Percentiles rank a stretch among this genome's conserved stretches.
Evolutionary conservation across 2,113 vertebrate species (phyloP).

Genomic region (Cebus imitator): DNA sequence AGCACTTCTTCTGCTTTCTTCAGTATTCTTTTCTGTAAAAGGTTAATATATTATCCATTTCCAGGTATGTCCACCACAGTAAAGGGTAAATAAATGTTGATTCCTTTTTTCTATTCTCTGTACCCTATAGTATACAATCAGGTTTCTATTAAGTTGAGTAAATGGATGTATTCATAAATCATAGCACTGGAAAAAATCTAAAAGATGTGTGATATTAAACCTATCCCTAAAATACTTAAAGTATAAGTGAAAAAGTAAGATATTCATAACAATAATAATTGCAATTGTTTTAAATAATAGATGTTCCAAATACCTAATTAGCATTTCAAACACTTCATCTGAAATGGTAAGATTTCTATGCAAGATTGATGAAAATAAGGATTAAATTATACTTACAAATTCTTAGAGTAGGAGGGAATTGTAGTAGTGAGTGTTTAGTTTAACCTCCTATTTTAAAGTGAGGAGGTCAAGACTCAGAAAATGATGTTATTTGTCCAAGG

Average conservation of each 20-base stretch:
- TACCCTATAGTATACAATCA: background rate
- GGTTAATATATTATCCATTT: background rate
- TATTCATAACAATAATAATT: constrained; percentile 19
- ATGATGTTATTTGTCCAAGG: background rate
- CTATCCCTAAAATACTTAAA: background rate
- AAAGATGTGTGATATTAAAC: background rate
- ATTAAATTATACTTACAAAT: constrained; percentile 48
- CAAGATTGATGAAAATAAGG: background rate
- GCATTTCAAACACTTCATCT: background rate
- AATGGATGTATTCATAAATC: background rate
- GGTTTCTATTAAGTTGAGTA: background rate
- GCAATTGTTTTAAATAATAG: constrained; percentile 13
- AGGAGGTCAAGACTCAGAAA: background rate
- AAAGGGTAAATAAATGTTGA: background rate
- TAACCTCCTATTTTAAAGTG: constrained; percentile 7
- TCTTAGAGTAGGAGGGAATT: background rate
- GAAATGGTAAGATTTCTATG: background rate
- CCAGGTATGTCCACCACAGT: background rate
- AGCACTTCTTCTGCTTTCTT: background rate
- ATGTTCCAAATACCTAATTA: background rate
- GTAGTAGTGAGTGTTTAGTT: background rate
- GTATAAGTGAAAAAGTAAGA: constrained; percentile 30
- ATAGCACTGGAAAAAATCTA: background rate
- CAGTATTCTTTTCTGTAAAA: background rate
- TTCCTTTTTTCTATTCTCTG: background rate